Evolutionary conservation across 2,113 vertebrate species (phyloP).

Genomic region (Salvelinus fontinalis): DNA sequence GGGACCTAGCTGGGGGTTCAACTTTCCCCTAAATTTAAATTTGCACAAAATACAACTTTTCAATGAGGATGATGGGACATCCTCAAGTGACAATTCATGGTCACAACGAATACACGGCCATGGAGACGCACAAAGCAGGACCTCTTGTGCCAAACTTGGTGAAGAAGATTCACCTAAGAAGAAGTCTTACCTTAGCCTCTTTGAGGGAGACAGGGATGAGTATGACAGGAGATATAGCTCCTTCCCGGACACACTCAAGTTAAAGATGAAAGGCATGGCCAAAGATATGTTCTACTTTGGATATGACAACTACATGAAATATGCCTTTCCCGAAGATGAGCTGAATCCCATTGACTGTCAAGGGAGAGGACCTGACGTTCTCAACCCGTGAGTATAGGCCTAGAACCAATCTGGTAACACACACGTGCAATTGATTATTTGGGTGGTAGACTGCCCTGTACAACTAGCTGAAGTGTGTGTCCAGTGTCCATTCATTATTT

Average conservation of each 20-base stretch:
- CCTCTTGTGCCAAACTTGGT: constrained; percentile 51
- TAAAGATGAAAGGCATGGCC: constrained; percentile 86
- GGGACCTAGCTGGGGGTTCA: constrained; percentile 83
- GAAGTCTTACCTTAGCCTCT: constrained; percentile 72
- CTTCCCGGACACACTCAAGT: constrained; percentile 83
- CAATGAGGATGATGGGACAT: constrained; percentile 44
- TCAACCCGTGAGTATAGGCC: constrained; percentile 84
- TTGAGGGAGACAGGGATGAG: constrained; percentile 77
- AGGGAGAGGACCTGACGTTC: constrained; percentile 89
- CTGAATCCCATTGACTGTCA: constrained; percentile 93
- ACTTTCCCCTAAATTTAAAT: constrained; percentile 74
- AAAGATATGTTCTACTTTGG: constrained; percentile 94
- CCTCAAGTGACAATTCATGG: constrained; percentile 53
- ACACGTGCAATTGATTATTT: background rate
- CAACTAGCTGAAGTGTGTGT: too few relatives aligned
- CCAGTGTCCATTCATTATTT: background rate
- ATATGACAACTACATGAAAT: constrained; percentile 96
- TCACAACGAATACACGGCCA: constrained; percentile 55
- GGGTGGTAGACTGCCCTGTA: background rate
- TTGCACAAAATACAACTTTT: constrained; percentile 71
- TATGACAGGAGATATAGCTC: constrained; percentile 85
- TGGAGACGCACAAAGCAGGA: constrained; percentile 38
- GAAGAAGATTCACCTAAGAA: constrained; percentile 42
- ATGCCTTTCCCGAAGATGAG: constrained; percentile 94
- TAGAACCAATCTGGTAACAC: too few relatives aligned